Conservation (phyloP, 2,888 invertebrate genomes). For the Archips xylosteana region DNA sequence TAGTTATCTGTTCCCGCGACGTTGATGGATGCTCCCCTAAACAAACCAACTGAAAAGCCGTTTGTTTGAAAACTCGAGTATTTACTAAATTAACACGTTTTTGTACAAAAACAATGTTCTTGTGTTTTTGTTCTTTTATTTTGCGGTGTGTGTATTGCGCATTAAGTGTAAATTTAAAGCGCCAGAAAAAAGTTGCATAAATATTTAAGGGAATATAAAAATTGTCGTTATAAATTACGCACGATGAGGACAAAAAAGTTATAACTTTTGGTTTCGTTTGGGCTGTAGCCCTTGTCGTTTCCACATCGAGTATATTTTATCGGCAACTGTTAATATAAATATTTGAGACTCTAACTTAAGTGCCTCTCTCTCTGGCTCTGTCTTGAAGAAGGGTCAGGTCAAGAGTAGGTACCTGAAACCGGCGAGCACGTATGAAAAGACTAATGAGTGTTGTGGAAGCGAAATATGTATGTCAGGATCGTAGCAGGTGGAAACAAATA, state of each 20-base stretch:
- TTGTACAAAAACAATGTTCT: conserved; percentile 31
- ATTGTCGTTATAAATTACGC: background rate
- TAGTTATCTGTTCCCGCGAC: conserved; percentile 62
- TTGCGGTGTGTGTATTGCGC: background rate
- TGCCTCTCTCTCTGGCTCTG: no score
- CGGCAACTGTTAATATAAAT: no score
- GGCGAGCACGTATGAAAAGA: no score
- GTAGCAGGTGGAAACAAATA: no score
- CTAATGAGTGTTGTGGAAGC: no score
- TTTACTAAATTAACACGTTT: conserved; percentile 44
- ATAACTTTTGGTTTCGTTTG: background rate
- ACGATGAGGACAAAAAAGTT: background rate
- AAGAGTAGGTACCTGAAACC: no score
- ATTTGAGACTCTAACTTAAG: no score
- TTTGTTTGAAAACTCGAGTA: conserved; percentile 47
- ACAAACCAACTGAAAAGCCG: conserved; percentile 53
- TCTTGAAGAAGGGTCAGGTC: no score
- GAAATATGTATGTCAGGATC: no score
- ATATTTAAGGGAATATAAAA: background rate
- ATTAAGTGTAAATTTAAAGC: background rate
- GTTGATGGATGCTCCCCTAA: conserved; percentile 64
- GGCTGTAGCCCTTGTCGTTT: background rate
- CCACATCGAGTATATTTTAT: no score
- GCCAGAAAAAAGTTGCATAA: background rate
- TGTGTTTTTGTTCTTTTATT: conserved; percentile 6